Percentiles rank a stretch among this genome's conserved stretches.
Evolutionary conservation across 37 sponge, comb jelly and placozoan species (phyloP).

Genomic region (Diacarnus erythraeanus): DNA sequence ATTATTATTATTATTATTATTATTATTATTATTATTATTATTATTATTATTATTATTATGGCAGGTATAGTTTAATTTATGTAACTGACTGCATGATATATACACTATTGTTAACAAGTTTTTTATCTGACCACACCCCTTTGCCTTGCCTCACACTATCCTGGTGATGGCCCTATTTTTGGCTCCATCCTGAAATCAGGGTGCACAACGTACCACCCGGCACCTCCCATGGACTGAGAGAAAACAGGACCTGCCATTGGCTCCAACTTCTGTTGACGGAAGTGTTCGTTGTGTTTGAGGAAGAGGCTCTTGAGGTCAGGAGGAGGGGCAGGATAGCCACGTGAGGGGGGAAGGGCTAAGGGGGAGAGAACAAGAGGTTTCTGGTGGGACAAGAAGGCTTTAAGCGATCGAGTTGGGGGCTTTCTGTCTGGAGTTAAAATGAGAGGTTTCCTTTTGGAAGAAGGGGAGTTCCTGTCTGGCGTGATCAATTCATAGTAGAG

Average conservation of each 20-base stretch:
- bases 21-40: too few relatives aligned
- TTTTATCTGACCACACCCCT: not conserved
- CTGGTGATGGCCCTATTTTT: too few relatives aligned
- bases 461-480: not conserved
- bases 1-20: too few relatives aligned
- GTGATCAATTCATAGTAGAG: not conserved
- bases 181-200: constrained; percentile 42
- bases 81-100: too few relatives aligned
- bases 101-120: not conserved
- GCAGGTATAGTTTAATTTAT: too few relatives aligned
- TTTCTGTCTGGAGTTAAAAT: not conserved
- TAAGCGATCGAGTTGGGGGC: not conserved
- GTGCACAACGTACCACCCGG: constrained; percentile 22
- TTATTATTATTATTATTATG: too few relatives aligned
- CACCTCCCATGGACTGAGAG: constrained; percentile 10
- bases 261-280: not conserved
- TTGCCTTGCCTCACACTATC: too few relatives aligned
- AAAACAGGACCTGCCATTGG: not conserved
- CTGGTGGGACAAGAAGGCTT: not conserved
- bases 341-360: not conserved
- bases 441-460: not conserved
- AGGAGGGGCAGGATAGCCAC: not conserved
- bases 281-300: not conserved
- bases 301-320: not conserved
- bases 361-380: not conserved